phyloP scores from a whole-genome alignment of 2,888 invertebrate genomes.

The Gisinianus flammeolus region DNA sequence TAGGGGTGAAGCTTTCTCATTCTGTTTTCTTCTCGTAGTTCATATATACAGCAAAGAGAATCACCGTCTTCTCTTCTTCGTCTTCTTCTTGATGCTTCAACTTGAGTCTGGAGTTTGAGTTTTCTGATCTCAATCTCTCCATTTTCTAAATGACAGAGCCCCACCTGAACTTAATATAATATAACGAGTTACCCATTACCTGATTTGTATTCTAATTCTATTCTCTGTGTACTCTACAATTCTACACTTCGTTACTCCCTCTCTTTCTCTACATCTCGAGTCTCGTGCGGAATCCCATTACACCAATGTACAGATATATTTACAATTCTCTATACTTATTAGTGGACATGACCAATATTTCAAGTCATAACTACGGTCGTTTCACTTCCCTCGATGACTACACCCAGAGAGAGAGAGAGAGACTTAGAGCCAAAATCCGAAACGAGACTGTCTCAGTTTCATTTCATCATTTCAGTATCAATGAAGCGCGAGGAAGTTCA shows the following conservation, averaged over 20 bases:
- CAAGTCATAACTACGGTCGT: too few species aligned
- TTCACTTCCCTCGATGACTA: not conserved
- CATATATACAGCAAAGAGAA: too few species aligned
- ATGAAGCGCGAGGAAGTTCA: too few species aligned
- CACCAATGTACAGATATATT: not conserved
- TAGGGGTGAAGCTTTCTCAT: too few species aligned
- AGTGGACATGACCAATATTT: too few species aligned
- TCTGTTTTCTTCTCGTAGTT: too few species aligned
- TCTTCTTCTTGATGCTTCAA: not conserved
- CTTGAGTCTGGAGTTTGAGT: not conserved
- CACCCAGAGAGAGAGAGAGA: not conserved
- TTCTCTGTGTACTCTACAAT: too few species aligned
- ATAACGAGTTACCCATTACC: not conserved
- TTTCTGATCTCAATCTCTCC: not conserved
- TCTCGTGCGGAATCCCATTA: not conserved
- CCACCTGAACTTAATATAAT: constrained; percentile 6
- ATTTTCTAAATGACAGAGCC: not conserved
- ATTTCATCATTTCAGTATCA: too few species aligned
- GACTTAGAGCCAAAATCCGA: not conserved
- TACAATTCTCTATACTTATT: not conserved
- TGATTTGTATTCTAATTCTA: constrained; percentile 6
- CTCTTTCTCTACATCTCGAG: too few species aligned
- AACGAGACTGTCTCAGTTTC: not conserved
- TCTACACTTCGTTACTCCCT: too few species aligned
- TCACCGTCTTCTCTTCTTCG: not conserved